A percentile compares a stretch with the other conserved stretches of the same genome.
Conservation (phyloP, 2,797 vertebrate species). For the Darevskia nairensis region DNA sequence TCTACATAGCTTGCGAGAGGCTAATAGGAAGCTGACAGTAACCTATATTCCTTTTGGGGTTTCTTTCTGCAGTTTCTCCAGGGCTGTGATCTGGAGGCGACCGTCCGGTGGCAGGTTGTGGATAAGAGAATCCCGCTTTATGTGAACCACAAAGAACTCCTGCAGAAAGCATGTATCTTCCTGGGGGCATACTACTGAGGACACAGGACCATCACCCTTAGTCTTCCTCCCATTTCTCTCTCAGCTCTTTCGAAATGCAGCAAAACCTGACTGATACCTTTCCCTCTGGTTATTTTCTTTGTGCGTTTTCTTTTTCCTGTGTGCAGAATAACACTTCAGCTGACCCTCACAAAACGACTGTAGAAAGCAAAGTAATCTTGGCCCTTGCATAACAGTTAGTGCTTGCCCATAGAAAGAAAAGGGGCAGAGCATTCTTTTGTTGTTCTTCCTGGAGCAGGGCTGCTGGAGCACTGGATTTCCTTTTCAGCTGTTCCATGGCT, state of each 20-base stretch:
- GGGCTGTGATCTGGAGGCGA: conserved; percentile 52
- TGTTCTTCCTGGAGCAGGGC: background rate
- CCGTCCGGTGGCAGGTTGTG: conserved; percentile 86
- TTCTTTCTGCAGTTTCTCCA: conserved; percentile 73
- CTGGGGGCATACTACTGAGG: conserved; percentile 83
- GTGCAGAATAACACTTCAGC: background rate
- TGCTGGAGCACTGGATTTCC: background rate
- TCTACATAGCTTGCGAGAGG: background rate
- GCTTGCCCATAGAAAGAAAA: background rate
- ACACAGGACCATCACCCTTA: background rate
- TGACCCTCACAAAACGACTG: background rate
- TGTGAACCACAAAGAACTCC: conserved; percentile 82
- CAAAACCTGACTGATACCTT: background rate
- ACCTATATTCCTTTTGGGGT: background rate
- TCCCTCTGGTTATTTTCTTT: background rate
- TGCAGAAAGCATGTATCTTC: conserved; percentile 78
- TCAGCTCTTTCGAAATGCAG: background rate
- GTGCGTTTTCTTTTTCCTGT: background rate
- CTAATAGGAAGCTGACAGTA: background rate
- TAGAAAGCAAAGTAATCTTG: background rate
- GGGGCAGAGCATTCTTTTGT: background rate
- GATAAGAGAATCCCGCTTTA: conserved; percentile 79
- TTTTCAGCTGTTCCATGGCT: background rate
- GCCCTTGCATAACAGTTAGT: background rate
- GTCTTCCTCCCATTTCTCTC: background rate